phyloP scores from a whole-genome alignment of 2,797 vertebrate genomes.

The Poeciliopsis turneri region DNA sequence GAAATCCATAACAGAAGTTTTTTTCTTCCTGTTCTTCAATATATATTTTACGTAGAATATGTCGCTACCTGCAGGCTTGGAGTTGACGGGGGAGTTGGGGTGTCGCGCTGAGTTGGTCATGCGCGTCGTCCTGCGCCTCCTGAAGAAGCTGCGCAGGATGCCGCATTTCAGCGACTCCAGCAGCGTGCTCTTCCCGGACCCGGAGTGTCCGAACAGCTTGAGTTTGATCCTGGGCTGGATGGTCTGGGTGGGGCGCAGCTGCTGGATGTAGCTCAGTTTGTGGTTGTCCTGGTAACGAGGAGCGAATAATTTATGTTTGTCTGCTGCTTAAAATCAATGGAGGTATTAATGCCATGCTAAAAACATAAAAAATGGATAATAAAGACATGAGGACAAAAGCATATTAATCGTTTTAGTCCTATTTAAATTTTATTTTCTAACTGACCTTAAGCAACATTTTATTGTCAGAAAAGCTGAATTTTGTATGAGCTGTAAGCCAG shows the following conservation, averaged over 20 bases:
- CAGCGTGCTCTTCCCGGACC: slow-evolving; percentile 90
- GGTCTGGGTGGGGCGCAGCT: slow-evolving; percentile 88
- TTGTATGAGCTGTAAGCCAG: not conserved
- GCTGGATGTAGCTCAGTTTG: slow-evolving; percentile 91
- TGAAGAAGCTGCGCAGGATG: slow-evolving; percentile 94
- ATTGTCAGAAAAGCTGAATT: not conserved
- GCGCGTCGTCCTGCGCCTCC: slow-evolving; percentile 88
- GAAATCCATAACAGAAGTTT: no score
- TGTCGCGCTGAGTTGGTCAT: slow-evolving; percentile 86
- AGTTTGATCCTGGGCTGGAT: slow-evolving; percentile 91
- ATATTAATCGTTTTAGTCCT: no score
- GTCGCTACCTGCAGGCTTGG: slow-evolving; percentile 88
- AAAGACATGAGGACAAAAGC: no score
- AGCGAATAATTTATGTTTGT: not conserved
- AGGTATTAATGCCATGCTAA: no score
- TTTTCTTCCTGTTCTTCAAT: no score
- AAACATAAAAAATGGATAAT: no score
- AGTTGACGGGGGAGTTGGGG: slow-evolving; percentile 89
- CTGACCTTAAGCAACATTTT: not conserved
- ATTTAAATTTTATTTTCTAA: not conserved
- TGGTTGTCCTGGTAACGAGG: slow-evolving; percentile 85
- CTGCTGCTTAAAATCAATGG: no score
- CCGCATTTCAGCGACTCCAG: slow-evolving; percentile 96
- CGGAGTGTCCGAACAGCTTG: slow-evolving; percentile 92
- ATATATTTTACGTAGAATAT: no score